Evolutionary conservation across 2,797 vertebrate species (phyloP).

Genomic region (Graptemys geographica): DNA sequence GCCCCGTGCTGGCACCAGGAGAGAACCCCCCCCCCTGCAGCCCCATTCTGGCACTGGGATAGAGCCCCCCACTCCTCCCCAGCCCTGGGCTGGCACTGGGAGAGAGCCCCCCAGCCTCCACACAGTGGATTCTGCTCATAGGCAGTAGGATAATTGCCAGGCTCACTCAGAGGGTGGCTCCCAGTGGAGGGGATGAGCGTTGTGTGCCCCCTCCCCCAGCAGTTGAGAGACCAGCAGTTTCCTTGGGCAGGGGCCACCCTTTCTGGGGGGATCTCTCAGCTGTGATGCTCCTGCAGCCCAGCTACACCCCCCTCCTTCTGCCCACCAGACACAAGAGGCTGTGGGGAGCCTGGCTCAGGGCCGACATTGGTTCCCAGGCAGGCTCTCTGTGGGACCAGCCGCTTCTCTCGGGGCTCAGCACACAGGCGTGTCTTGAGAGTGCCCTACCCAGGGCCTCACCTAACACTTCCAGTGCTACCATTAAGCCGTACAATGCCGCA

Average conservation of each 20-base stretch:
- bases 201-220: fast-evolving
- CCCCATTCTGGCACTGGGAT: no score
- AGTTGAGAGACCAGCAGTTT: background rate
- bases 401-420: background rate
- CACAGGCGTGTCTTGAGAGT: background rate
- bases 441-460: background rate
- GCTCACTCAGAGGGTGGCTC: background rate
- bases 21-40: no score
- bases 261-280: no score
- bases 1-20: no score
- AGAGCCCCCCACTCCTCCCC: background rate
- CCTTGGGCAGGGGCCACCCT: no score
- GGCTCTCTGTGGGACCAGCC: background rate
- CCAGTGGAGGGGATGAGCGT: background rate
- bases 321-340: background rate
- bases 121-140: background rate
- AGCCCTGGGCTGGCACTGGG: background rate
- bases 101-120: no score
- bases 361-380: background rate
- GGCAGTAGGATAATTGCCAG: background rate
- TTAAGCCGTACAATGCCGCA: background rate
- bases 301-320: no score
- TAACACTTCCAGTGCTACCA: background rate
- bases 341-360: background rate
- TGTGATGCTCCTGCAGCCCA: no score